Conservation (phyloP, 2,797 vertebrate species). For the Tokudaia muenninki region DNA sequence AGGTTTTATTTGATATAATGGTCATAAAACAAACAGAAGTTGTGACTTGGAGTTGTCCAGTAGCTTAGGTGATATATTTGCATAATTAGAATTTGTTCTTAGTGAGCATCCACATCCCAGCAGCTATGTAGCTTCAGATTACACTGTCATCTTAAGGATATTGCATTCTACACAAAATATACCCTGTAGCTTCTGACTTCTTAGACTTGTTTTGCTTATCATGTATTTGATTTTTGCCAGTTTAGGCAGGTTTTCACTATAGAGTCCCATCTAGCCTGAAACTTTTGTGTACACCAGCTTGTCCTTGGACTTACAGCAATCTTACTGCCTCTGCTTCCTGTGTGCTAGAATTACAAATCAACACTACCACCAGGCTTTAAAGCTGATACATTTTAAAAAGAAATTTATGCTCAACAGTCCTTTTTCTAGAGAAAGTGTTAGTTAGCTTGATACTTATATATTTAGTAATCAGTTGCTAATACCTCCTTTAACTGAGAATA, state of each 20-base stretch:
- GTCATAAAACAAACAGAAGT: constrained; percentile 23
- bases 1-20: neutral
- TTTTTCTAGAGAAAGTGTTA: constrained; percentile 51
- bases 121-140: neutral
- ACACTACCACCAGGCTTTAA: neutral
- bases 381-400: neutral
- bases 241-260: neutral
- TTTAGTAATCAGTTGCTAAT: constrained; percentile 37
- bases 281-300: neutral
- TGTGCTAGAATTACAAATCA: neutral
- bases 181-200: neutral
- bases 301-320: neutral
- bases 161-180: neutral
- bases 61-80: neutral
- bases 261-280: neutral
- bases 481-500: constrained; percentile 2
- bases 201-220: neutral
- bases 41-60: neutral
- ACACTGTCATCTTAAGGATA: neutral
- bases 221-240: neutral
- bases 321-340: neutral
- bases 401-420: neutral
- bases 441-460: constrained; percentile 20
- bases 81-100: neutral
- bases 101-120: neutral